phyloP scores from a whole-genome alignment of 2,113 vertebrate genomes.

The Noturus placidus region DNA sequence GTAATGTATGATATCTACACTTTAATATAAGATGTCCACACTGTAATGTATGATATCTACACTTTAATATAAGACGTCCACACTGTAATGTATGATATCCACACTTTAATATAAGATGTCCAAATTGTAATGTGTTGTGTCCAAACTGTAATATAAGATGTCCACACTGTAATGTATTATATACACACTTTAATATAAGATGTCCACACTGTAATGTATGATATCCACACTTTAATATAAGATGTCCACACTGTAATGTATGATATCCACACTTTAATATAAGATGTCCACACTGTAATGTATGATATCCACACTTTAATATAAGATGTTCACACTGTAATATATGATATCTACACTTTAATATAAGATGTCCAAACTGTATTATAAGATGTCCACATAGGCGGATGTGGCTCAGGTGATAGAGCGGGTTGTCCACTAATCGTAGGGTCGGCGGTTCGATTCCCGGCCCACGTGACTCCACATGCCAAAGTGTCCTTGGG shows the following conservation, averaged over 20 bases:
- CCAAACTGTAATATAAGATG: neutral
- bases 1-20: no score
- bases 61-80: neutral
- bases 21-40: neutral
- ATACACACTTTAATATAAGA: neutral
- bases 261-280: neutral
- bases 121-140: neutral
- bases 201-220: neutral
- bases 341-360: neutral
- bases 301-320: neutral
- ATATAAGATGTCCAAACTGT: neutral
- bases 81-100: neutral
- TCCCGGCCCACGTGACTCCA: no score
- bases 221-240: no score
- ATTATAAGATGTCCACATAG: neutral
- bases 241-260: neutral
- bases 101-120: neutral
- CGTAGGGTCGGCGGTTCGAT: no score
- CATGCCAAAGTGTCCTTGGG: no score
- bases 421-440: no score
- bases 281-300: neutral
- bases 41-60: neutral
- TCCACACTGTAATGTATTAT: neutral
- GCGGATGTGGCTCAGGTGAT: no score
- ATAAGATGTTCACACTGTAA: neutral